Percentiles rank a stretch among this genome's conserved stretches.
Conservation (phyloP, 2,888 invertebrate genomes). For the Metallyticus violacea region DNA sequence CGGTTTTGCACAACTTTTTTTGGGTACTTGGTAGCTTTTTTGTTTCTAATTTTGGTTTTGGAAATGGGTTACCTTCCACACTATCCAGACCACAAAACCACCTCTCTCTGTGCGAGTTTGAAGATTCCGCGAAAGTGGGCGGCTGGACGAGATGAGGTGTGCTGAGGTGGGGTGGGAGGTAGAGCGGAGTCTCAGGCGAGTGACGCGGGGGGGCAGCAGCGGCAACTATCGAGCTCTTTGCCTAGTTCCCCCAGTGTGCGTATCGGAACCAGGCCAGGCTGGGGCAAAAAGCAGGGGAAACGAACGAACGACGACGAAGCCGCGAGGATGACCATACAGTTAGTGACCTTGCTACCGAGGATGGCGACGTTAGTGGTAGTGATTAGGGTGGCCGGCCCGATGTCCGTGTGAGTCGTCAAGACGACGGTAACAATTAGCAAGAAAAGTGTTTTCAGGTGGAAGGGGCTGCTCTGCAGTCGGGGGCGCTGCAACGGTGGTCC, state of each 20-base stretch:
- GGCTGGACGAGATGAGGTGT: too few relatives aligned
- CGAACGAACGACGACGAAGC: conserved; percentile 61
- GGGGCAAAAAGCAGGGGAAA: conserved; percentile 80
- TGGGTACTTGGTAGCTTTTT: not conserved
- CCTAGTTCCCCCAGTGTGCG: not conserved
- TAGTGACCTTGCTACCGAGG: not conserved
- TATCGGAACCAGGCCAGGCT: conserved; percentile 67
- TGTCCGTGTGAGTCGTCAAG: not conserved
- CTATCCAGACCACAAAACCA: too few relatives aligned
- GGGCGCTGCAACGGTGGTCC: not conserved
- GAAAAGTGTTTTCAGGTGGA: not conserved
- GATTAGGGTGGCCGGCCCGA: not conserved
- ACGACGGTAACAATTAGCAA: not conserved
- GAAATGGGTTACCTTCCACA: not conserved
- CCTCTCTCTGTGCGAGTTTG: too few relatives aligned
- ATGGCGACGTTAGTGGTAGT: not conserved
- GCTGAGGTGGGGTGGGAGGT: not conserved
- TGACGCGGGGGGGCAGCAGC: not conserved
- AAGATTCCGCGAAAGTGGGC: not conserved
- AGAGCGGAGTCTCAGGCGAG: not conserved
- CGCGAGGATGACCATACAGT: not conserved
- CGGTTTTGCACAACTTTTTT: too few relatives aligned
- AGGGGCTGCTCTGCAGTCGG: not conserved
- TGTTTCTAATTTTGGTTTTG: not conserved
- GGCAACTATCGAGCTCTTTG: not conserved